Percentiles rank a stretch among this genome's conserved stretches.
phyloP scores from a whole-genome alignment of 2,113 vertebrate genomes.

The Oncorhynchus masou region DNA sequence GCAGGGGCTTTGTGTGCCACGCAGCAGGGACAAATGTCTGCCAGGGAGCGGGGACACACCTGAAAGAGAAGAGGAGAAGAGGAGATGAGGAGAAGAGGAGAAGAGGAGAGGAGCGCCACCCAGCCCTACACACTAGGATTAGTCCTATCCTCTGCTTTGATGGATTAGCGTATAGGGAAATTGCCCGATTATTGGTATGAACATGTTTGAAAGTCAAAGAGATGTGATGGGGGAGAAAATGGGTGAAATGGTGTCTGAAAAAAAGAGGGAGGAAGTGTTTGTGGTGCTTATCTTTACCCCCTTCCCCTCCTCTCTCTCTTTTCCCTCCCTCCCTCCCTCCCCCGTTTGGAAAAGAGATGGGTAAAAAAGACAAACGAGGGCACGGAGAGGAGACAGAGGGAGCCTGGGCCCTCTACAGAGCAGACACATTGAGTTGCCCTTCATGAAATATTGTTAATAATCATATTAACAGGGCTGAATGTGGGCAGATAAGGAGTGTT shows the following conservation, averaged over 20 bases:
- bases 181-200: constrained; percentile 99
- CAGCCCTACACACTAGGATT: no score
- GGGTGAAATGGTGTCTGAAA: constrained; percentile 74
- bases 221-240: constrained; percentile 32
- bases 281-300: constrained; percentile 59
- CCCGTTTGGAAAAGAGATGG: constrained; percentile 70
- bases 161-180: constrained; percentile 99
- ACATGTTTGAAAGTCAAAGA: constrained; percentile 88
- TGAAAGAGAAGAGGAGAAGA: constrained; percentile 77
- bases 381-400: constrained; percentile 64
- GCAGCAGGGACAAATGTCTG: constrained; percentile 91
- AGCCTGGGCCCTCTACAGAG: constrained; percentile 73
- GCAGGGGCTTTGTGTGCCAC: constrained; percentile 85
- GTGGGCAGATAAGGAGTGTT: constrained; percentile 76
- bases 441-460: constrained; percentile 85
- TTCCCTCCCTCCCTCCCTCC: constrained; percentile 80
- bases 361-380: constrained; percentile 82
- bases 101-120: constrained; percentile 71
- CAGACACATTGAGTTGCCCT: constrained; percentile 76
- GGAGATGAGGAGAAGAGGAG: constrained; percentile 75
- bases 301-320: constrained; percentile 79
- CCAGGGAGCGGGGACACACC: constrained; percentile 89
- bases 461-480: constrained; percentile 85
- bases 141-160: constrained; percentile 91
- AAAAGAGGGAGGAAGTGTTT: constrained; percentile 18